Evolutionary conservation across 2,797 vertebrate genomes (phyloP).

Genomic region (Sebastes taczanowskii): DNA sequence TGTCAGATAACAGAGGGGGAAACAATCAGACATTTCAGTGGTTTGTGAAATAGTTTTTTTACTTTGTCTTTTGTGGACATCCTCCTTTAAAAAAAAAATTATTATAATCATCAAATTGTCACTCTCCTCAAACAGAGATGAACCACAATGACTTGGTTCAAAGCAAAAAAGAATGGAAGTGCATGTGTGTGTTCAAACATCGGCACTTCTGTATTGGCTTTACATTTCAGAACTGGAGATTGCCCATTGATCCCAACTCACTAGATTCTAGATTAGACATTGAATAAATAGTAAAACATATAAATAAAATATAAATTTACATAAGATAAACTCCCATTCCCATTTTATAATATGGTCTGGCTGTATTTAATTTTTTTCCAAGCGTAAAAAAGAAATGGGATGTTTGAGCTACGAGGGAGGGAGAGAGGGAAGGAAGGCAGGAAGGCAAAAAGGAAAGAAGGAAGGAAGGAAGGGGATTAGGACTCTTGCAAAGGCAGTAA

Average conservation of each 20-base stretch:
- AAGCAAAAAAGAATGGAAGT: background rate
- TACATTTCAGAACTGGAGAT: too few relatives aligned
- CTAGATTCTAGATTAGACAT: too few relatives aligned
- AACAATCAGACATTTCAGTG: constrained; percentile 27
- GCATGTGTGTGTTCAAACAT: background rate
- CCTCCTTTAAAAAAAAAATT: background rate
- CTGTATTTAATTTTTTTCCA: background rate
- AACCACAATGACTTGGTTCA: constrained; percentile 1
- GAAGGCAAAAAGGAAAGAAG: too few relatives aligned
- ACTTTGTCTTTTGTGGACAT: constrained; percentile 23
- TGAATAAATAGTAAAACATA: too few relatives aligned
- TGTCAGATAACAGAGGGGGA: constrained; percentile 8
- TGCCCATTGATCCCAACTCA: too few relatives aligned
- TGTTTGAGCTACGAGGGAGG: background rate
- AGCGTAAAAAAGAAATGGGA: background rate
- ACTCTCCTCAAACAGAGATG: constrained; percentile 9
- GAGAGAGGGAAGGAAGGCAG: fast-evolving
- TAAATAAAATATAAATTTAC: too few relatives aligned
- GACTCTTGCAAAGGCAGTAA: background rate
- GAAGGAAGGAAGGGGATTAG: background rate
- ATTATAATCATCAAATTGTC: constrained; percentile 10
- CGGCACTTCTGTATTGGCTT: too few relatives aligned
- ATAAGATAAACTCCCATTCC: background rate
- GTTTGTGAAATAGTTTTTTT: constrained; percentile 28
- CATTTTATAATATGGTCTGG: background rate